Evolutionary conservation across 2,797 vertebrate species (phyloP).

Genomic region (Delichon dasypus): DNA sequence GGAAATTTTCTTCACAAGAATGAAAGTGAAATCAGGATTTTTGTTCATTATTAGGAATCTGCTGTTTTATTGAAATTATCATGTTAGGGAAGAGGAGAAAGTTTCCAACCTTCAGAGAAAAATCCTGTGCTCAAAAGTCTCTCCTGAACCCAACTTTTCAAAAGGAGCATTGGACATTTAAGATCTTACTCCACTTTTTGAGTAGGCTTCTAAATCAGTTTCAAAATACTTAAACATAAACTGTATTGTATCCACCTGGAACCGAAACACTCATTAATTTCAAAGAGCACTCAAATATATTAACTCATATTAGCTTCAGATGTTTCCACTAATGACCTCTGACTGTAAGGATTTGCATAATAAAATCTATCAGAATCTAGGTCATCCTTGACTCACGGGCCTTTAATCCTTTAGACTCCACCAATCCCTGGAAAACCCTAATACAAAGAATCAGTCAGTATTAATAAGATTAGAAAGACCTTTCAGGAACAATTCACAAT

Average conservation of each 20-base stretch:
- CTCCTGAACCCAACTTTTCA: background rate
- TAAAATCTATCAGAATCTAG: conserved; percentile 59
- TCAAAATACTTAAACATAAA: background rate
- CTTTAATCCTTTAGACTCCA: conserved; percentile 48
- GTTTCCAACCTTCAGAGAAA: background rate
- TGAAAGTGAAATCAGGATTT: background rate
- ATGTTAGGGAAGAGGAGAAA: background rate
- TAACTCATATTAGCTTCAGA: conserved; percentile 34
- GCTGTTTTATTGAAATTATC: background rate
- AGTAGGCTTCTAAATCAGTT: background rate
- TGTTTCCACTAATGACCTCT: conserved; percentile 43
- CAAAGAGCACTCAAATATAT: background rate
- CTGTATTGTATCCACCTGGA: background rate
- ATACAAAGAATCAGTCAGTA: conserved; percentile 36
- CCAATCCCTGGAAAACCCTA: conserved; percentile 51
- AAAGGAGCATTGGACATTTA: background rate
- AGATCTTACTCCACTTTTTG: background rate
- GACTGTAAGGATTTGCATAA: conserved; percentile 53
- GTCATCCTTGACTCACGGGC: conserved; percentile 54
- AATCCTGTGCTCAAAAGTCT: background rate
- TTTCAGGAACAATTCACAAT: conserved; percentile 45
- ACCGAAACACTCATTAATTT: background rate
- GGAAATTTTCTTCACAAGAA: background rate
- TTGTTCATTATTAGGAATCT: background rate
- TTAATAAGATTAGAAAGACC: conserved; percentile 32